These are phyloP conservation scores for Temnopleurus reevesii DNA, from an alignment of 53 echinoderm and acorn worm species.

Conservation along the genomic window DNA sequence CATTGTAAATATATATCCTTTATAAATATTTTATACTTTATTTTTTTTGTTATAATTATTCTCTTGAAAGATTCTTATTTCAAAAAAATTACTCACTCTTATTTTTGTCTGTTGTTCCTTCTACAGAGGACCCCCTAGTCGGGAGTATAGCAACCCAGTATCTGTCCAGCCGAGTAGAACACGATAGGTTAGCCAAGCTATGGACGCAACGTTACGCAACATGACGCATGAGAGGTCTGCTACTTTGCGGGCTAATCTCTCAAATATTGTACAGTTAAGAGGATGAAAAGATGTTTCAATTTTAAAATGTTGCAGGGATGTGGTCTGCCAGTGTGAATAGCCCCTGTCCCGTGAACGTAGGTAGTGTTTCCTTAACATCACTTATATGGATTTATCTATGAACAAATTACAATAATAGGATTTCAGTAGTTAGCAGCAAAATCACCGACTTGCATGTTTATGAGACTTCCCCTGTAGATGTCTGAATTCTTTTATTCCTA, in stretches of 20 bases:
- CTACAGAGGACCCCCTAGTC: slow-evolving; percentile 95
- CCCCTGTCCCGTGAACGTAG: background rate
- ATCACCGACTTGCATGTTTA: no score
- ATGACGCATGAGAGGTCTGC: slow-evolving; percentile 81
- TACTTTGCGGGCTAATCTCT: slow-evolving; percentile 50
- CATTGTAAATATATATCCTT: no score
- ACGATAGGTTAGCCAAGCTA: slow-evolving; percentile 87
- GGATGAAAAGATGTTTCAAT: slow-evolving; percentile 21
- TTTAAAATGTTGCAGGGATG: slow-evolving; percentile 32
- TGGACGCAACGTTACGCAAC: slow-evolving; percentile 92
- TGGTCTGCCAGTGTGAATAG: slow-evolving; percentile 40
- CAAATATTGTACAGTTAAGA: slow-evolving; percentile 49
- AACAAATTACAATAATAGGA: no score
- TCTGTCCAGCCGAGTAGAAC: slow-evolving; percentile 82
- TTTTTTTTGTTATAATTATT: no score
- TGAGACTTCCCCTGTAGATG: no score
- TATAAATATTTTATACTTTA: no score
- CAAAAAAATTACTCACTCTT: background rate
- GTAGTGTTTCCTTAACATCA: no score
- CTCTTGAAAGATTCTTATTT: no score
- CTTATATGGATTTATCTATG: no score
- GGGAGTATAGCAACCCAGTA: slow-evolving; percentile 99
- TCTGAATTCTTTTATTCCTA: no score
- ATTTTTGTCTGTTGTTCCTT: background rate
- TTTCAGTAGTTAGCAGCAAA: no score